Evolutionary conservation across 35 echinoderm and acorn worm species (phyloP), one percentile per base, ranked within the genome.

Genomic region (Apostichopus parvimensis): DNA sequence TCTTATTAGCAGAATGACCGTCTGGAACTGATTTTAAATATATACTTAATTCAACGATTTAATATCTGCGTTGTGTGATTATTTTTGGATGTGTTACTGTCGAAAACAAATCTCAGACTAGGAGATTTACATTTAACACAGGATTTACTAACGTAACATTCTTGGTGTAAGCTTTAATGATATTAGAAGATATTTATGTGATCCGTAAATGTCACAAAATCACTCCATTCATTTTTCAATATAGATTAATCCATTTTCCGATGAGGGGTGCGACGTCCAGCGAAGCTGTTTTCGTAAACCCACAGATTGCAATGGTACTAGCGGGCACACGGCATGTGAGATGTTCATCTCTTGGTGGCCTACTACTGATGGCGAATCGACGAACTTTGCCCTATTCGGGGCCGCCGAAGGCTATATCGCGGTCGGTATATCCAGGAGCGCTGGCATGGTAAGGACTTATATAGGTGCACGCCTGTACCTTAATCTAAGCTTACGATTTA

Each of bases 271-370:
- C 14, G 86, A 57, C 25, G 64, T 10, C 8, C 8, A 26, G 11
- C 21, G 86, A 7, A 73, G 57, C 22, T 88, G 86, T 73, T 88
- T 88, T 28, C 57, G 86, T 57, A 9, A 88, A 12, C 86, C 86
- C 58, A 8, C 21, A 54, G 21, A 88, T 18, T 88, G 86, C 45
- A 14, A 68, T 73, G 86, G 86, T 20, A 64, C 86, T 24, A 87
- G 17, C 13, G 86, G 34, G 1, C 28, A 57, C 15, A 72, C 26
- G 25, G 45, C 86, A 3, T 88, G 86, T 88, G 61, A 72, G 6
- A 88, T 88, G 61, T 88, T 88, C 61, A 45, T 66, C 13, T 88
- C 86, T 5, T 88, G 86, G 86, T 88, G 86, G 86, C 61, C 86
- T 45, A 52, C 13, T 1, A 73, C 9, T 34, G 86, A 88, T 56